Evolutionary conservation across 2,113 vertebrate genomes (phyloP).

Genomic region (Diphyllodes magnificus): DNA sequence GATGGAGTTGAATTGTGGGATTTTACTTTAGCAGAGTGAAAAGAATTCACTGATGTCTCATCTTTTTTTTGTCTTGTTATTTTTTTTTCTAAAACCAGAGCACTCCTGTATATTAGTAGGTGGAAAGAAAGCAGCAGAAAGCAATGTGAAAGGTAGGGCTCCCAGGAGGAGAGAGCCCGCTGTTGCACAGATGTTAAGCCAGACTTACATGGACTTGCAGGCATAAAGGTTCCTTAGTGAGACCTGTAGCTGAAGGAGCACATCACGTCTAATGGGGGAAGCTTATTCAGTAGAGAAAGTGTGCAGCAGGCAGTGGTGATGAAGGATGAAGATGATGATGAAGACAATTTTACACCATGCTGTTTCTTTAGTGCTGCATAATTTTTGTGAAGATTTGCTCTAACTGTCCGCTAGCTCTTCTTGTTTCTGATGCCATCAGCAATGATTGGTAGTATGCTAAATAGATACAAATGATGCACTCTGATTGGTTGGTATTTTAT

Average conservation of each 20-base stretch:
- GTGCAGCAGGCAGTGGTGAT: background rate
- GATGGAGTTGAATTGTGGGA: background rate
- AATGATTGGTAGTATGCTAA: background rate
- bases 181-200: background rate
- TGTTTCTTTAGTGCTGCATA: background rate
- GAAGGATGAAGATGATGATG: background rate
- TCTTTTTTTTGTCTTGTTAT: background rate
- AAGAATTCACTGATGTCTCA: background rate
- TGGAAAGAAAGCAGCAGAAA: background rate
- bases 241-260: background rate
- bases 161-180: background rate
- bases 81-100: background rate
- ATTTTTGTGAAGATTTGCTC: background rate
- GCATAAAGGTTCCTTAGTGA: background rate
- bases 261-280: background rate
- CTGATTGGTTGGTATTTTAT: background rate
- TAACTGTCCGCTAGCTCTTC: background rate
- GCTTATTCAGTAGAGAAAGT: background rate
- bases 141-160: background rate
- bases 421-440: background rate
- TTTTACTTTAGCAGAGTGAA: background rate
- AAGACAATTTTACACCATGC: background rate
- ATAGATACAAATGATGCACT: background rate
- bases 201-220: background rate
- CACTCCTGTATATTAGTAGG: background rate